These are phyloP conservation scores for Diarsia brunnea DNA, from an alignment of 2,888 invertebrate genomes.

Conservation along the genomic window DNA sequence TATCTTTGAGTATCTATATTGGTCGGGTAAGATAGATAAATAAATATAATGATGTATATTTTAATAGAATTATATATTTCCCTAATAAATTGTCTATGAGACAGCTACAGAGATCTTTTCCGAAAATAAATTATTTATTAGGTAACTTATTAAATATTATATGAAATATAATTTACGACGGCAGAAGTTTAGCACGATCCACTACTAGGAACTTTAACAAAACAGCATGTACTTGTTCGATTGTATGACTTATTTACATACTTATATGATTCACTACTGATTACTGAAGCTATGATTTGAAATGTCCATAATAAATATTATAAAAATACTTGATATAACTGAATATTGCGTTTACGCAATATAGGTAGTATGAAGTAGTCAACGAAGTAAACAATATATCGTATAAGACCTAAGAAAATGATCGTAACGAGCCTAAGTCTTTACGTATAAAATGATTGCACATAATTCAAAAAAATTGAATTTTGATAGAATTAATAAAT, in stretches of 20 bases:
- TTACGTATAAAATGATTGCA: constrained; percentile 41
- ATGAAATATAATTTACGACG: constrained; percentile 62
- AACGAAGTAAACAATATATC: constrained; percentile 33
- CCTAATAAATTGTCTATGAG: constrained; percentile 56
- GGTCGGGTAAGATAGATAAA: constrained; percentile 64
- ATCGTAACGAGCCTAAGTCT: constrained; percentile 8
- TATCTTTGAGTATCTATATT: constrained; percentile 60
- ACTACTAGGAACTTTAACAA: constrained; percentile 68
- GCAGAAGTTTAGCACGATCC: constrained; percentile 63
- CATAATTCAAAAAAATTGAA: constrained; percentile 30
- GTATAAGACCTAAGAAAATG: constrained; percentile 18
- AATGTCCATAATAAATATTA: constrained; percentile 48
- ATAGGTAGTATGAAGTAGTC: constrained; percentile 33
- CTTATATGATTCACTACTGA: constrained; percentile 49
- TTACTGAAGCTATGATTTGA: constrained; percentile 56
- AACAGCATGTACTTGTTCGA: constrained; percentile 51
- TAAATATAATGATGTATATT: constrained; percentile 59
- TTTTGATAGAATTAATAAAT: constrained; percentile 47
- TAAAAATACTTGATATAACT: constrained; percentile 62
- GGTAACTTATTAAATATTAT: constrained; percentile 61
- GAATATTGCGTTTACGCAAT: constrained; percentile 50
- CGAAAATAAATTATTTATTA: constrained; percentile 67
- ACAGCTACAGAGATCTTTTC: constrained; percentile 67
- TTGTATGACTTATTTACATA: constrained; percentile 43
- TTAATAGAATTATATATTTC: constrained; percentile 52